Evolutionary conservation across 2,113 vertebrate species (phyloP).

Genomic region (Daphoenositta chrysoptera): DNA sequence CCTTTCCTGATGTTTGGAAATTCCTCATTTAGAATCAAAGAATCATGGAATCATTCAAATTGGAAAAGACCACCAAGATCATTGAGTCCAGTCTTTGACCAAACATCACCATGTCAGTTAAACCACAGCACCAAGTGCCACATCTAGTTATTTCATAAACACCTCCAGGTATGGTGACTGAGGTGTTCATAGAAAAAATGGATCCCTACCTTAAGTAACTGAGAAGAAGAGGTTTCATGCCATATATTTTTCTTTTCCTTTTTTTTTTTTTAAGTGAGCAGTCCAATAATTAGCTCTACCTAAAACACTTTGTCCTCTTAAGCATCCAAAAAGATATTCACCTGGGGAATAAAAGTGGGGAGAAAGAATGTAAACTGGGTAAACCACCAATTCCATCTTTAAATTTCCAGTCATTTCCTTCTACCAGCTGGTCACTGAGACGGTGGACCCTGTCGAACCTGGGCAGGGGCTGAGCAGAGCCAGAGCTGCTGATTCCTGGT

Average conservation of each 20-base stretch:
- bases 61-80: background rate
- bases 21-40: background rate
- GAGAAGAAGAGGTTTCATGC: background rate
- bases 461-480: background rate
- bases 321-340: rapidly evolving
- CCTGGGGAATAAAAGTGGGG: background rate
- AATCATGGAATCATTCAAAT: background rate
- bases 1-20: background rate
- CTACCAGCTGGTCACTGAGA: background rate
- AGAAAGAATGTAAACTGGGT: too few species aligned
- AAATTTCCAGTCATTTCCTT: background rate
- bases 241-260: background rate
- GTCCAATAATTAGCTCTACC: background rate
- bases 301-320: background rate
- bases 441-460: background rate
- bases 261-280: too few species aligned
- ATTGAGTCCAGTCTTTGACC: background rate
- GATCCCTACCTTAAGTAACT: background rate
- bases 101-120: background rate
- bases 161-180: background rate
- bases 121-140: background rate
- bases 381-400: background rate
- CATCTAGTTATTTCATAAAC: background rate
- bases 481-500: background rate
- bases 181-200: background rate